These are phyloP conservation scores for Aphodius granarius DNA, from an alignment of 2,888 invertebrate genomes.

Conservation along the genomic window DNA sequence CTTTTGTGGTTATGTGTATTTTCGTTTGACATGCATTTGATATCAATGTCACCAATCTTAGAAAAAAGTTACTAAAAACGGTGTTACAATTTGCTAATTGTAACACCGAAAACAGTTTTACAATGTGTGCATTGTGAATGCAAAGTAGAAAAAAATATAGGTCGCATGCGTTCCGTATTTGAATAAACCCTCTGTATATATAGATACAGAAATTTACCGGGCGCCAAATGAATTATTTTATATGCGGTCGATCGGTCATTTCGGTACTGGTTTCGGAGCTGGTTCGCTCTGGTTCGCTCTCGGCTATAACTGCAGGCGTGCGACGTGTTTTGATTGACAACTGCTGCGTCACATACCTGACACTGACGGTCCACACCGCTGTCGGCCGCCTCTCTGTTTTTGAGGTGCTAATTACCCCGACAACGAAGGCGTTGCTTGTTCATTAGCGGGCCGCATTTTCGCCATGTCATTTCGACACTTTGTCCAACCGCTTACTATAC, in stretches of 20 bases:
- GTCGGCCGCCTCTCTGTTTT: not conserved
- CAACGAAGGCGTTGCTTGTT: not conserved
- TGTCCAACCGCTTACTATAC: too few relatives aligned
- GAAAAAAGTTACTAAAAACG: too few relatives aligned
- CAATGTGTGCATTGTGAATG: too few relatives aligned
- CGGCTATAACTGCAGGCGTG: not conserved
- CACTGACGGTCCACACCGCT: not conserved
- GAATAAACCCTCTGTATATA: too few relatives aligned
- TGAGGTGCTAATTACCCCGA: not conserved
- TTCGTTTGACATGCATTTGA: too few relatives aligned
- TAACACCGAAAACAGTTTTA: too few relatives aligned
- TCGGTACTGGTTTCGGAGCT: not conserved
- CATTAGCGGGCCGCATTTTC: not conserved
- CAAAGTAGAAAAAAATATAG: too few relatives aligned
- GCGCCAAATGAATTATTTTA: constrained; percentile 25
- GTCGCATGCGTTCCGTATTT: too few relatives aligned
- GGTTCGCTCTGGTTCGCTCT: not conserved
- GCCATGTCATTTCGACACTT: not conserved
- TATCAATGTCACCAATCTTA: too few relatives aligned
- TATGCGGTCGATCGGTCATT: constrained; percentile 20
- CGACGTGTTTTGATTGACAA: constrained; percentile 11
- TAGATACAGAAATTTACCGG: not conserved
- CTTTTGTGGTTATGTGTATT: too few relatives aligned
- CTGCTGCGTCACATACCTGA: constrained; percentile 1
- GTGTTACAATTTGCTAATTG: too few relatives aligned